These are phyloP conservation scores for Alitta virens DNA, from an alignment of 2,888 invertebrate genomes.

Conservation along the genomic window DNA sequence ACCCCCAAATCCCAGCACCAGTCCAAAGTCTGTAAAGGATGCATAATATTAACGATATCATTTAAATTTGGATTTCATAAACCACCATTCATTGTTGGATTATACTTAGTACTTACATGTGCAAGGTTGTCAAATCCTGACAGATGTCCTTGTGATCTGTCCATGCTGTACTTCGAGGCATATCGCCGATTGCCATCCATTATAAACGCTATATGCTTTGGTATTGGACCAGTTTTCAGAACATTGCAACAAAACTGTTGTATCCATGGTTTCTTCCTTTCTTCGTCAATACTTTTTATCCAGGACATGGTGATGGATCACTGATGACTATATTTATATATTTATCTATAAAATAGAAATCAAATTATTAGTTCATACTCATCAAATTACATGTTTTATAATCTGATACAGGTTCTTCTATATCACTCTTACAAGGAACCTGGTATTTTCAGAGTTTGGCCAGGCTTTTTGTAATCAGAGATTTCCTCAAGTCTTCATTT, in stretches of 20 bases:
- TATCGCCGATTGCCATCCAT: constrained; percentile 98
- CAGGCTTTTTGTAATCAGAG: too few relatives aligned
- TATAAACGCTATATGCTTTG: constrained; percentile 91
- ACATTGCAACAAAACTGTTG: constrained; percentile 74
- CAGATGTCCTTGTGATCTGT: constrained; percentile 76
- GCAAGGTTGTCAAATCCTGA: constrained; percentile 59
- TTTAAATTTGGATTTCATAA: too few relatives aligned
- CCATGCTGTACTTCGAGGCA: constrained; percentile 76
- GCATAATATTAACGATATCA: too few relatives aligned
- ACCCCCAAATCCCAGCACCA: constrained; percentile 92
- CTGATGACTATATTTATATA: too few relatives aligned
- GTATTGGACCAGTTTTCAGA: constrained; percentile 78
- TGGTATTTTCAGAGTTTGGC: too few relatives aligned
- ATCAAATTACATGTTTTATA: too few relatives aligned
- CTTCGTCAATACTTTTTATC: constrained; percentile 72
- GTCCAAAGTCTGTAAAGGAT: constrained; percentile 57
- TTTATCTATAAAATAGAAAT: too few relatives aligned
- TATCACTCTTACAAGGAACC: too few relatives aligned
- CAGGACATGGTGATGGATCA: constrained; percentile 59
- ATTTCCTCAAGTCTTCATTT: too few relatives aligned
- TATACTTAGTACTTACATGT: constrained; percentile 44
- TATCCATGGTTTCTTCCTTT: constrained; percentile 66
- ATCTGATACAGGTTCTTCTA: too few relatives aligned
- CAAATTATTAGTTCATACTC: too few relatives aligned
- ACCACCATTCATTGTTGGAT: too few relatives aligned